A percentile compares a stretch with the other conserved stretches of the same genome.
Conservation (phyloP, 1,140 invertebrate species). For the Bombus pascuorum region DNA sequence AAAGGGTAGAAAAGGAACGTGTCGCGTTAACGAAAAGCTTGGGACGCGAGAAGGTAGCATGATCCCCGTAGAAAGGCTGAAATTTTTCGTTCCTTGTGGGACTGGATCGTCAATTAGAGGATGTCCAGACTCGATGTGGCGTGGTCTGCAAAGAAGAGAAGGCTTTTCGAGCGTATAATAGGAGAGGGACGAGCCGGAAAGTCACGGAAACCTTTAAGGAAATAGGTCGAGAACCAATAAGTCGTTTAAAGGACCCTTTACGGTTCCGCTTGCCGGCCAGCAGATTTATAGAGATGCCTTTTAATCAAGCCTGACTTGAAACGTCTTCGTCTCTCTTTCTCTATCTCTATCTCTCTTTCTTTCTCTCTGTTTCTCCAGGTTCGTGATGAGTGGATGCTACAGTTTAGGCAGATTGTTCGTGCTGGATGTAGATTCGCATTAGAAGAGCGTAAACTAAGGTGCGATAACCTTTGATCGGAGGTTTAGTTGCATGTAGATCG, state of each 20-base stretch:
- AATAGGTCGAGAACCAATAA: conserved; percentile 53
- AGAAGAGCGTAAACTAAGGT: too few species aligned
- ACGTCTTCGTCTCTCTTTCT: too few species aligned
- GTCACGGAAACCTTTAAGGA: conserved; percentile 45
- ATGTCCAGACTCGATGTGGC: not conserved
- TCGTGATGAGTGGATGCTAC: not conserved
- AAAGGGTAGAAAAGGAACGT: not conserved
- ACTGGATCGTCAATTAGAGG: conserved; percentile 22
- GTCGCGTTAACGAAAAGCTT: conserved; percentile 5
- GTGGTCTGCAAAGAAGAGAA: not conserved
- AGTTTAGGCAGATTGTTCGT: not conserved
- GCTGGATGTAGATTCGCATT: not conserved
- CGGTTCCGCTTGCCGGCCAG: conserved; percentile 2
- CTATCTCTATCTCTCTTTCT: not conserved
- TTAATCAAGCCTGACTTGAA: conserved; percentile 26
- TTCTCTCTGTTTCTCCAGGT: not conserved
- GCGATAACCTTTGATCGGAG: too few species aligned
- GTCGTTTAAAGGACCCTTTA: conserved; percentile 47
- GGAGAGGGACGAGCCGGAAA: conserved; percentile 11
- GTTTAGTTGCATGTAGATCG: not conserved
- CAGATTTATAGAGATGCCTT: conserved; percentile 32
- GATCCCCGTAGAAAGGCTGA: not conserved
- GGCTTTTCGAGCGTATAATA: conserved; percentile 25
- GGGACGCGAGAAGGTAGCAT: not conserved
- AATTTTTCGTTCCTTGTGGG: not conserved